A percentile compares a stretch with the other conserved stretches of the same genome.
phyloP scores from a whole-genome alignment of 2,888 invertebrate genomes.

The Mythimna vitellina region DNA sequence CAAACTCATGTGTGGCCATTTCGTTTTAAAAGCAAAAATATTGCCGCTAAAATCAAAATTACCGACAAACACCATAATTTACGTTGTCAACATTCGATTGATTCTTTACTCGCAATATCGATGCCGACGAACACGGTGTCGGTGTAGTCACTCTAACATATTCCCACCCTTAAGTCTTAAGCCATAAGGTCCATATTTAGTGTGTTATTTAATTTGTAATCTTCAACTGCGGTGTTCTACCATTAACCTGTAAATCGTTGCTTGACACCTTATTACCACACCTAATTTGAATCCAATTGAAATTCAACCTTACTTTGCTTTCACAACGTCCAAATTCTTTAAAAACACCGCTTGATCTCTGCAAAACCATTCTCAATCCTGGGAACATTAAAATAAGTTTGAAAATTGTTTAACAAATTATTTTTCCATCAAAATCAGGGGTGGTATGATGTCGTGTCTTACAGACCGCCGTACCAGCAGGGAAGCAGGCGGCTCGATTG shows the following conservation, averaged over 20 bases:
- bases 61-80: slow-evolving; percentile 69
- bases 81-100: slow-evolving; percentile 78
- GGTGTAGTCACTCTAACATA: slow-evolving; percentile 28
- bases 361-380: slow-evolving; percentile 41
- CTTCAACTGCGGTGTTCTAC: slow-evolving; percentile 78
- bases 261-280: slow-evolving; percentile 79
- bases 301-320: slow-evolving; percentile 24
- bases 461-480: slow-evolving; percentile 76
- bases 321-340: slow-evolving; percentile 18
- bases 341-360: not conserved
- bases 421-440: slow-evolving; percentile 47
- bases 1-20: slow-evolving; percentile 67
- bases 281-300: slow-evolving; percentile 21
- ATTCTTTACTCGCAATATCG: slow-evolving; percentile 67
- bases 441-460: slow-evolving; percentile 69
- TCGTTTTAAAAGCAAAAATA: slow-evolving; percentile 63
- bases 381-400: accelerated
- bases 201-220: slow-evolving; percentile 53
- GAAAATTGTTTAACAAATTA: slow-evolving; percentile 9
- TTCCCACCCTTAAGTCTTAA: slow-evolving; percentile 50
- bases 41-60: slow-evolving; percentile 65
- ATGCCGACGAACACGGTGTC: slow-evolving; percentile 62
- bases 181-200: slow-evolving; percentile 54
- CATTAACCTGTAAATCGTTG: slow-evolving; percentile 82
- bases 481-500: slow-evolving; percentile 81